Evolutionary conservation across 1,140 invertebrate genomes (phyloP).

Genomic region (Laupala kohalensis): DNA sequence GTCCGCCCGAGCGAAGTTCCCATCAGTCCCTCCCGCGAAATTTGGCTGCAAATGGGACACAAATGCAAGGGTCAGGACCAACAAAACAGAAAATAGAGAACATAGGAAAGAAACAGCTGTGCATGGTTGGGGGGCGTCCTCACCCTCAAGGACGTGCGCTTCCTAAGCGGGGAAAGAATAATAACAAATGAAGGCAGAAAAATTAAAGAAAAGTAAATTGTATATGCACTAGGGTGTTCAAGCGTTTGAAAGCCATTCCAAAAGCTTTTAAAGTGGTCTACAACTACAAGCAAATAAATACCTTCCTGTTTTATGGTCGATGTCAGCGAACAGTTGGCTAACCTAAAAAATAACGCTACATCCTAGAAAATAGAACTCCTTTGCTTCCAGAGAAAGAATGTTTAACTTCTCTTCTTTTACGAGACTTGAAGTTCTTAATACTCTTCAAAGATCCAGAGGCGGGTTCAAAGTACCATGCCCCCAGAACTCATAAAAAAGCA

Average conservation of each 20-base stretch:
- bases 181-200: neutral
- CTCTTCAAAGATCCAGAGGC: too few relatives aligned
- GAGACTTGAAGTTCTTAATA: too few relatives aligned
- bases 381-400: too few relatives aligned
- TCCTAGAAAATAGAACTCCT: neutral
- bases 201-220: neutral
- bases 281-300: neutral
- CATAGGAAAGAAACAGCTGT: neutral
- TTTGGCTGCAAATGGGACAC: neutral
- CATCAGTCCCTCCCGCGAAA: conserved; percentile 3
- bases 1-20: conserved; percentile 12
- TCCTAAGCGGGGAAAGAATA: neutral
- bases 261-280: neutral
- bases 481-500: too few relatives aligned
- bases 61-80: neutral
- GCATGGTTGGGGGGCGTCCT: neutral
- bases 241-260: neutral
- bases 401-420: too few relatives aligned
- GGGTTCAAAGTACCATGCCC: too few relatives aligned
- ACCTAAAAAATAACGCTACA: neutral
- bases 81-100: neutral
- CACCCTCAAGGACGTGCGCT: neutral
- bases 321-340: neutral
- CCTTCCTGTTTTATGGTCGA: neutral
- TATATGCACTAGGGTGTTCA: neutral